These are phyloP conservation scores for Drosophila arawakana DNA, from an alignment of 1,140 invertebrate genomes.

Conservation along the genomic window DNA sequence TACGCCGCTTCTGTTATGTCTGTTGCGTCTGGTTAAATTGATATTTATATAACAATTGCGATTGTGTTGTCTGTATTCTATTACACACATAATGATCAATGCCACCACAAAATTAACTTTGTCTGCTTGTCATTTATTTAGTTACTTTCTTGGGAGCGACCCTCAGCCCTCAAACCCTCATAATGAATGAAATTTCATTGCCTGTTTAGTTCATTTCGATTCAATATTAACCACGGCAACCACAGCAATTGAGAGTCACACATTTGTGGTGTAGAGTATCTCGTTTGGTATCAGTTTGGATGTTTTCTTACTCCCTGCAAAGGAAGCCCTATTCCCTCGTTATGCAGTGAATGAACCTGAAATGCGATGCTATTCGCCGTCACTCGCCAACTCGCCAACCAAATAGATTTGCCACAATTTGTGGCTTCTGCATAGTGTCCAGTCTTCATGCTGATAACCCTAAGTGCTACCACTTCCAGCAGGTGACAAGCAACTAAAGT, in stretches of 20 bases:
- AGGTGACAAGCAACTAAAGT: background rate
- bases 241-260: constrained; percentile 42
- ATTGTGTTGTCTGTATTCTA: constrained; percentile 14
- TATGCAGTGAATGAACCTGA: constrained; percentile 53
- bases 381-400: background rate
- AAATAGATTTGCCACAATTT: constrained; percentile 28
- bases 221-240: constrained; percentile 32
- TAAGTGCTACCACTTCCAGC: constrained; percentile 13
- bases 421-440: constrained; percentile 33
- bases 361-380: constrained; percentile 32
- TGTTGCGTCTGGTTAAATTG: constrained; percentile 20
- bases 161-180: background rate
- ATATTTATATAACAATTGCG: constrained; percentile 35
- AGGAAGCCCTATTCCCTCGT: constrained; percentile 32
- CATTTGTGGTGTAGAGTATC: constrained; percentile 6
- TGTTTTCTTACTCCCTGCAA: constrained; percentile 5
- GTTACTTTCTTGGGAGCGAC: constrained; percentile 30
- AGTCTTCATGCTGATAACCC: constrained; percentile 22
- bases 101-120: constrained; percentile 30
- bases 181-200: constrained; percentile 45
- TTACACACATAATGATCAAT: constrained; percentile 31
- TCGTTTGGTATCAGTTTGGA: background rate
- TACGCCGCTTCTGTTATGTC: constrained; percentile 21
- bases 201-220: background rate
- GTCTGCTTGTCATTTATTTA: constrained; percentile 7